A percentile compares a stretch with the other conserved stretches of the same genome.
Conservation (phyloP, 2,888 invertebrate genomes). For the Caenorhabditis sp. region DNA sequence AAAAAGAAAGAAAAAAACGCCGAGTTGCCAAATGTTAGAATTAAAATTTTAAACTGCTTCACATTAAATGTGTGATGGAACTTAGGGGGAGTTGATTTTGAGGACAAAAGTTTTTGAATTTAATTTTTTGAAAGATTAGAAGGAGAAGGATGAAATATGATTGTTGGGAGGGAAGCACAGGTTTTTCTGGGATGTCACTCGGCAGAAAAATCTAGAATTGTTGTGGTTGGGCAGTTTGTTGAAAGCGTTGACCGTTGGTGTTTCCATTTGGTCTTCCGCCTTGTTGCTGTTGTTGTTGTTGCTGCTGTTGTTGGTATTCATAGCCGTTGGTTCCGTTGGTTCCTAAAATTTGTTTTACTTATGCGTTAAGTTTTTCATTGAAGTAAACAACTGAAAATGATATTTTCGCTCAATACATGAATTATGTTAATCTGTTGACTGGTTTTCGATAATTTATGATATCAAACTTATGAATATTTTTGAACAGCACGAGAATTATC, state of each 20-base stretch:
- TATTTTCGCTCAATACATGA: no score
- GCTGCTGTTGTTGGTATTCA: slow-evolving; percentile 34
- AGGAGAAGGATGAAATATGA: slow-evolving; percentile 5
- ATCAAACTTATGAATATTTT: no score
- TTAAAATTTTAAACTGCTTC: slow-evolving; percentile 23
- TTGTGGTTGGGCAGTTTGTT: slow-evolving; percentile 51
- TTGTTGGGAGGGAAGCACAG: slow-evolving; percentile 19
- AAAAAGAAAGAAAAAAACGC: slow-evolving; percentile 5
- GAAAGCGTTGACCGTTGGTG: slow-evolving; percentile 37
- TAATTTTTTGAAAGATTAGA: slow-evolving; percentile 46
- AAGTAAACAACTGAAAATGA: no score
- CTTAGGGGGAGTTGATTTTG: not conserved
- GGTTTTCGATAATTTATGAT: no score
- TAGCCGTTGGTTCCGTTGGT: slow-evolving; percentile 37
- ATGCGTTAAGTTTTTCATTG: no score
- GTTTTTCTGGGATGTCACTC: slow-evolving; percentile 21
- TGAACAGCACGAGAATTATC: no score
- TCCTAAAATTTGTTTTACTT: slow-evolving; percentile 14
- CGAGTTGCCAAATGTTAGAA: slow-evolving; percentile 15
- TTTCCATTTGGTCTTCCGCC: slow-evolving; percentile 40
- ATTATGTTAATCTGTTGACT: no score
- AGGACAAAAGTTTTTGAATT: slow-evolving; percentile 34
- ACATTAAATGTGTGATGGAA: slow-evolving; percentile 1
- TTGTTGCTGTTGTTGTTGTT: not conserved
- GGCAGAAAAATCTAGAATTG: slow-evolving; percentile 40